phyloP scores from a whole-genome alignment of 2,888 invertebrate genomes.

The Harpalus rufipes region DNA sequence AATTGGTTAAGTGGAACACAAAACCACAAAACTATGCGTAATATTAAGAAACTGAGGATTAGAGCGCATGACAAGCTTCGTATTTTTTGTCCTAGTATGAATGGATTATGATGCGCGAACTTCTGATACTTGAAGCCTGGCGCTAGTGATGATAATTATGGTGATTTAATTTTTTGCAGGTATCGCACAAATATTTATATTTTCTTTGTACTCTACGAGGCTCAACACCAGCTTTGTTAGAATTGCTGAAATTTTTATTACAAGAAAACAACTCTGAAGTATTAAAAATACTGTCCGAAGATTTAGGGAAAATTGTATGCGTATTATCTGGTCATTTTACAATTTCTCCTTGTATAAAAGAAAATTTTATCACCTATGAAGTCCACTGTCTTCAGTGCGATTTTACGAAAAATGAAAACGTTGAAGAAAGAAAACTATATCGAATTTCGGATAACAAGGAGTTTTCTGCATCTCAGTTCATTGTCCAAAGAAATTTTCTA shows the following conservation, averaged over 20 bases:
- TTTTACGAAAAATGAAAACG: constrained; percentile 69
- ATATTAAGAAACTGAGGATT: too few relatives aligned
- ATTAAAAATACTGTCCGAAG: constrained; percentile 67
- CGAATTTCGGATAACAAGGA: constrained; percentile 70
- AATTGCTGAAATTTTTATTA: constrained; percentile 65
- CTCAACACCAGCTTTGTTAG: constrained; percentile 52
- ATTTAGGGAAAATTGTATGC: constrained; percentile 71
- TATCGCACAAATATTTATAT: constrained; percentile 60
- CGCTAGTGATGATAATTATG: too few relatives aligned
- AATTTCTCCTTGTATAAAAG: constrained; percentile 59
- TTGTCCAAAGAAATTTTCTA: constrained; percentile 51
- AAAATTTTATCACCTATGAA: constrained; percentile 64
- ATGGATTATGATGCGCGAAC: too few relatives aligned
- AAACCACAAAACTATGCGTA: too few relatives aligned
- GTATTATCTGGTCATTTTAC: constrained; percentile 71
- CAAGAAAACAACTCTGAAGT: constrained; percentile 36
- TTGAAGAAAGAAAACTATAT: constrained; percentile 70
- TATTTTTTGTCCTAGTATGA: too few relatives aligned
- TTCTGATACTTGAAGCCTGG: too few relatives aligned
- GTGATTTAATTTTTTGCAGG: constrained; percentile 64
- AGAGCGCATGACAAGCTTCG: too few relatives aligned
- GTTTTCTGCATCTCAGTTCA: constrained; percentile 71
- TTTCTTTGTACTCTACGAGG: constrained; percentile 54
- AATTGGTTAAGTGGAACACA: too few relatives aligned
- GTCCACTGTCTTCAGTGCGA: constrained; percentile 72